Conservation (phyloP, 2,888 invertebrate genomes). For the Pristionchus maxplancki region DNA sequence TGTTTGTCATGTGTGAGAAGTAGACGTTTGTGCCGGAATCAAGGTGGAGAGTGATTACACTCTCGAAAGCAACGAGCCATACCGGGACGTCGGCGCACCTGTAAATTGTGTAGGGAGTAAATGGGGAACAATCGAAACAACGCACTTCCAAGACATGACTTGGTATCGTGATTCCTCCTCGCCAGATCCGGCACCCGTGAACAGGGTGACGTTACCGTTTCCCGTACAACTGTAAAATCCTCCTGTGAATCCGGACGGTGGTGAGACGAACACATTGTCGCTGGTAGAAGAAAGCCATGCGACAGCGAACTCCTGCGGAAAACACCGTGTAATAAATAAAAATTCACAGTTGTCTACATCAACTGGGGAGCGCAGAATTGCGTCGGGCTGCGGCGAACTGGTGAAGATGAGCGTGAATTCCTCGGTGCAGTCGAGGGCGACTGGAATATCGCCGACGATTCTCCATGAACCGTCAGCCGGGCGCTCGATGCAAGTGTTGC, state of each 20-base stretch:
- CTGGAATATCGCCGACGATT: neutral
- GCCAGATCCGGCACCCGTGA: neutral
- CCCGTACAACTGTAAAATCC: neutral
- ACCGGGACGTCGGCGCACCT: neutral
- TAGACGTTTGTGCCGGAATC: neutral
- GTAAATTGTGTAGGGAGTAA: neutral
- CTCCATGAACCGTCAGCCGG: neutral
- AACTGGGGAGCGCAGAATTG: neutral
- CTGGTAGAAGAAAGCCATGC: neutral
- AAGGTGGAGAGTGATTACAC: neutral
- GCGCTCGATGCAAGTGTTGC: neutral
- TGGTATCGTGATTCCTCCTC: neutral
- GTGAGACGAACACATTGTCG: neutral
- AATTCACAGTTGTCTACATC: too few species aligned
- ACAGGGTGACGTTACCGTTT: neutral
- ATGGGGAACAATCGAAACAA: neutral
- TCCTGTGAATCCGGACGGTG: neutral
- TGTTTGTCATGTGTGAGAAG: neutral
- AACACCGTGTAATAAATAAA: too few species aligned
- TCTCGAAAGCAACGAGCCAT: neutral
- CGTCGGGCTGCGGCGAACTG: neutral
- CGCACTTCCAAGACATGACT: neutral
- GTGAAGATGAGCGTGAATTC: constrained; percentile 1
- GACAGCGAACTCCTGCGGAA: neutral
- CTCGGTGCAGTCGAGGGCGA: neutral